Base-by-base conservation (phyloP, 2,797 vertebrate genomes). In the Chelmon rostratus region DNA sequence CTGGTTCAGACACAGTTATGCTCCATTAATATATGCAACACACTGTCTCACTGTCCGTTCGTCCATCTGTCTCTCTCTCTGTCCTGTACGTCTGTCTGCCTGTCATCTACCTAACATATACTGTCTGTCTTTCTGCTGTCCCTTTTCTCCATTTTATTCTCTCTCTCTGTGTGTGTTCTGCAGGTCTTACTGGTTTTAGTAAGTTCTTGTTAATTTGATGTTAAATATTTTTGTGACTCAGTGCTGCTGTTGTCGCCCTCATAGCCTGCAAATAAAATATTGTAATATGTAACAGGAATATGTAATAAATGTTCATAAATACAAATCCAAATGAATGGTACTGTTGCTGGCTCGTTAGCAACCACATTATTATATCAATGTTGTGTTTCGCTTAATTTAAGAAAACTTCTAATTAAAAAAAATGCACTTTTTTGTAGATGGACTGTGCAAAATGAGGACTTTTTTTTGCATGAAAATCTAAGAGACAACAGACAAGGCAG, bases 1-100 rank as follows among this genome's bases (percentile, higher is more conserved):
- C 88, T 92, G 91, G 49, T 91, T 76, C 73, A 73, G 68, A 84
- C 84, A 73, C 85, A 67, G 89, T 53, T 70, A 49, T 61, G 57
- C 66, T 81, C 28, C 64, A 67, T 23, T 57, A 56, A 79, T 65
- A 53, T 16, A 64, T 50, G 50, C 66, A 56, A 71, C 76, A 71
- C 76, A 50, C 42, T 5, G 57, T 76, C 71, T 44, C 63, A 25
- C 75, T 50, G 74, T 78, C 78, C 69, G 8, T 33, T 19, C 37
- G 65, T 84, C 85, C 89, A 69, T 90, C 86, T 83, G 73, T 78
- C 76, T 63, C 49, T 42, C 19, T 79, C 76, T 66, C 49, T 40
- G 2, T 56, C 33, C 47, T 50, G 7, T 8, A 3, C 47, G 42
- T n/a, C n/a, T 65, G 9, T 62, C 52, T 59, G 11, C 6, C 46